phyloP scores from a whole-genome alignment of 2,797 vertebrate genomes.

The Harpagifer antarcticus region DNA sequence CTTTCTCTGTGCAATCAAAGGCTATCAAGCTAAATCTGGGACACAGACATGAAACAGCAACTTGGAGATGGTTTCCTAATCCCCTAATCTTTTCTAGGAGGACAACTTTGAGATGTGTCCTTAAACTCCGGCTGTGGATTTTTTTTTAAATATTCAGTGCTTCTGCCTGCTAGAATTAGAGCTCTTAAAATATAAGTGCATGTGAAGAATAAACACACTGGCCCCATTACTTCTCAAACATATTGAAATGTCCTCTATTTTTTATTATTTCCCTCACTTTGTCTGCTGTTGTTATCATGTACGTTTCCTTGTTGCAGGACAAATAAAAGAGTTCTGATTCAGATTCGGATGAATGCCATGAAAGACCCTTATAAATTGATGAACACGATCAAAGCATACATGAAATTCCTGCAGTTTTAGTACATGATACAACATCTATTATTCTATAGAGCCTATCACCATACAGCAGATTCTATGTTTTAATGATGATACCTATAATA shows the following conservation, averaged over 20 bases:
- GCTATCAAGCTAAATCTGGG: conserved; percentile 75
- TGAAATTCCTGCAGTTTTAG: conserved; percentile 10
- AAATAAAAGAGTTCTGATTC: no score
- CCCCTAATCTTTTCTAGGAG: conserved; percentile 70
- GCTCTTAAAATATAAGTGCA: conserved; percentile 37
- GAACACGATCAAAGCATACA: neutral
- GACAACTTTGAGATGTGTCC: conserved; percentile 63
- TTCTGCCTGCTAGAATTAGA: conserved; percentile 39
- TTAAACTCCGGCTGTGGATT: conserved; percentile 57
- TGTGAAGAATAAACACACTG: conserved; percentile 41
- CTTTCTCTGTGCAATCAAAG: conserved; percentile 66
- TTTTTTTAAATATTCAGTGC: conserved; percentile 35
- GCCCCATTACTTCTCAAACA: conserved; percentile 3
- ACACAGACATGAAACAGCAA: conserved; percentile 73
- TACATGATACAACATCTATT: conserved; percentile 3
- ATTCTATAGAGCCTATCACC: neutral
- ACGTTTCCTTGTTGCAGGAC: no score
- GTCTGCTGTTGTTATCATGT: no score
- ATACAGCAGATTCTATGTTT: neutral
- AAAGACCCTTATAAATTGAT: conserved; percentile 2
- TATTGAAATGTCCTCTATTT: conserved; percentile 2
- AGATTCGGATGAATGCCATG: neutral
- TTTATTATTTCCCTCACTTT: no score
- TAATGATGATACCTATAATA: neutral
- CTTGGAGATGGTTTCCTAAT: conserved; percentile 76